Evolutionary conservation across 1,140 invertebrate genomes (phyloP), one percentile per base, ranked within the genome.

Genomic region (Conus betulinus): DNA sequence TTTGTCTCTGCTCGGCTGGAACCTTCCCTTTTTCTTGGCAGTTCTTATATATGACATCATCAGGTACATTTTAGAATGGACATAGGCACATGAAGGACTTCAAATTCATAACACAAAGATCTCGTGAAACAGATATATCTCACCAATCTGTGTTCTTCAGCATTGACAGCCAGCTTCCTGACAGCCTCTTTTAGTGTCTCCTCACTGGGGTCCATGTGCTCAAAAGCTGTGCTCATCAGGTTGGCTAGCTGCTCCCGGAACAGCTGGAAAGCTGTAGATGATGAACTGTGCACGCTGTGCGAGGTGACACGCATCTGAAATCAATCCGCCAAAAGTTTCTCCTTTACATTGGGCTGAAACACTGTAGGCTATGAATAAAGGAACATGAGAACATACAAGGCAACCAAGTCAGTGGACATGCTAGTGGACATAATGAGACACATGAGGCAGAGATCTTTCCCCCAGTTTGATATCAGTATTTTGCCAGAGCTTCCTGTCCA

Each of bases 191-290:
- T 93, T 67, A 95, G 93, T n/a, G 78, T 71, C 67, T 95, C 95
- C 57, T 95, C 94, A 78, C 91, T 92, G 15, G 92, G 90, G 11
- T 92, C 85, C 27, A 92, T 85, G 52, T 79, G 89, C 63, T 87
- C 81, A 88, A 91, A 93, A 20, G 89, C 76, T n/a, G 94, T 91
- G 87, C 91, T 92, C 53, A 95, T 90, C 15, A 95, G 67, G 52
- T 90, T 89, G 3, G 93, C 92, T 5, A 95, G 74, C 85, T 94
- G 91, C 85, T 95, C 94, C 60, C 91, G 92, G 88, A 95, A 94
- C 25, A 92, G 84, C 15, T 87, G 84, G 81, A 92, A 91, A 87
- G 93, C 92, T 51, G 91, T 93, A 52, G 92, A 87, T 23, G n/a
- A n/a, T n/a, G 91, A 39, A 63, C 82, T 91, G 6, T 90, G 91